phyloP scores from a whole-genome alignment of 2,113 vertebrate species.

The Brachyhypopomus gauderio region DNA sequence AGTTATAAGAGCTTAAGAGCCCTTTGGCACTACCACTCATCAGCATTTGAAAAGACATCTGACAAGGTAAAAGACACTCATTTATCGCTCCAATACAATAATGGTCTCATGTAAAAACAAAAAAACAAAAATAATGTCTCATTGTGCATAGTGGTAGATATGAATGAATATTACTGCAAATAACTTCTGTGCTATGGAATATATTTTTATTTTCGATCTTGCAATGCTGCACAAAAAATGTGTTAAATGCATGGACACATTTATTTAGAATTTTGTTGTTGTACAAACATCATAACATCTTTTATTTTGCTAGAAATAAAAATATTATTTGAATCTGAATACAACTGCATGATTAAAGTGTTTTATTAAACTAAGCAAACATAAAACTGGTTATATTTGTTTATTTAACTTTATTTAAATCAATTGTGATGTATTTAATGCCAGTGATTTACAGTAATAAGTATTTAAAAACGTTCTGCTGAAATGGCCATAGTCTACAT shows the following conservation, averaged over 20 bases:
- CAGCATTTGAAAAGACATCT: constrained; percentile 60
- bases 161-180: neutral
- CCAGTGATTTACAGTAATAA: neutral
- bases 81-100: neutral
- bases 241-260: neutral
- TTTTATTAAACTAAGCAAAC: neutral
- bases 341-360: too few species aligned
- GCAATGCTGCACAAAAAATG: neutral
- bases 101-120: neutral
- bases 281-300: neutral
- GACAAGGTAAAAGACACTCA: constrained; percentile 64
- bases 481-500: neutral
- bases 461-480: neutral
- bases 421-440: neutral
- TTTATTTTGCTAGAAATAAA: neutral
- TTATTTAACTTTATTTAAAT: neutral
- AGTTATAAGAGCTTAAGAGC: constrained; percentile 64
- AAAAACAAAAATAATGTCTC: neutral
- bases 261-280: neutral
- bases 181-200: neutral
- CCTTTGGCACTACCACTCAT: neutral
- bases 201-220: neutral
- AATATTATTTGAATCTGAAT: neutral
- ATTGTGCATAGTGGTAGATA: neutral
- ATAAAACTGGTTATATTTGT: neutral